Evolutionary conservation across 2,113 vertebrate species (phyloP).

Genomic region (Hypocryptadius cinnamomeus): DNA sequence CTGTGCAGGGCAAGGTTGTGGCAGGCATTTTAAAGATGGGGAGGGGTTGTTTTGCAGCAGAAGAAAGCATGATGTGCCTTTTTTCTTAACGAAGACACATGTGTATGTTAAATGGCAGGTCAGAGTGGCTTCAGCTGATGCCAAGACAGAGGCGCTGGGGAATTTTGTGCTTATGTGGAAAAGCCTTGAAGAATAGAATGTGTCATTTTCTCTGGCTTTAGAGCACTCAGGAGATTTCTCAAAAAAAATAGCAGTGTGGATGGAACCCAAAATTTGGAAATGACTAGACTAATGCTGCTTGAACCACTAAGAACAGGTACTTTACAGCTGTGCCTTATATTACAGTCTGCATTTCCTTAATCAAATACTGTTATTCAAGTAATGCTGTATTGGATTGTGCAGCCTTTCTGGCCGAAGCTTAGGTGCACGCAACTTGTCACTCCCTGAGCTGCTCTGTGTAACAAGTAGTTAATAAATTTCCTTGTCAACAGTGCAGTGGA

Average conservation of each 20-base stretch:
- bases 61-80: background rate
- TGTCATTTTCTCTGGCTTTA: background rate
- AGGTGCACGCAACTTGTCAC: background rate
- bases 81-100: background rate
- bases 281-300: background rate
- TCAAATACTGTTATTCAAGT: background rate
- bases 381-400: background rate
- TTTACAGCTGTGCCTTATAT: background rate
- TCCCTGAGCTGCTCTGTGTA: background rate
- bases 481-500: background rate
- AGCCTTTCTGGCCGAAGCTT: background rate
- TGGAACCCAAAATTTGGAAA: background rate
- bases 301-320: background rate
- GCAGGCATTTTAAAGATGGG: background rate
- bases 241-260: fast-evolving
- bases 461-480: background rate
- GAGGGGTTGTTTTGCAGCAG: background rate
- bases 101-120: background rate
- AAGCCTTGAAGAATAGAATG: fast-evolving
- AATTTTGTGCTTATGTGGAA: background rate
- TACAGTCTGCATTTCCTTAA: background rate
- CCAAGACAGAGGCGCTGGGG: fast-evolving
- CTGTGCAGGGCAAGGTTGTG: background rate
- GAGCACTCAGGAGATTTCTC: background rate
- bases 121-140: background rate